A percentile compares a stretch with the other conserved stretches of the same genome.
Conservation (phyloP, 2,113 vertebrate species). For the Leuciscus idus region DNA sequence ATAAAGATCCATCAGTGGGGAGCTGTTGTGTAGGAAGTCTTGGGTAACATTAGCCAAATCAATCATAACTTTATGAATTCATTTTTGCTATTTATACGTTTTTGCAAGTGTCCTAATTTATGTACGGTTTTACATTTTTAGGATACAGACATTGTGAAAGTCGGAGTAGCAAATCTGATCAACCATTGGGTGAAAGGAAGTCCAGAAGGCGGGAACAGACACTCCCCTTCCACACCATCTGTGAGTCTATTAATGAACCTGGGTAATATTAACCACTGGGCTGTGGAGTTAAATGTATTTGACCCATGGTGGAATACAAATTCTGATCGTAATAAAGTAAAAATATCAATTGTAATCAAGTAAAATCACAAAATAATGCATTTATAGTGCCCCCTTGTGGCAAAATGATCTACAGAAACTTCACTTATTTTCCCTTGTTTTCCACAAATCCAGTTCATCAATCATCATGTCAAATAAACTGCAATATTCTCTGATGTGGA, state of each 20-base stretch:
- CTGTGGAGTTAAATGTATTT: neutral
- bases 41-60: neutral
- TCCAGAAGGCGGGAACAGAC: constrained; percentile 64
- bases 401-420: neutral
- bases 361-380: neutral
- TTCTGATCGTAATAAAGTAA: neutral
- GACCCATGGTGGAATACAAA: neutral
- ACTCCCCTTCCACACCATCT: constrained; percentile 57
- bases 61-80: neutral
- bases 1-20: neutral
- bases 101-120: neutral
- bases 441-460: neutral
- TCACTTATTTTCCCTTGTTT: neutral
- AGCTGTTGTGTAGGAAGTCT: neutral
- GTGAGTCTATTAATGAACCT: constrained; percentile 66
- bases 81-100: neutral
- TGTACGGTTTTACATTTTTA: constrained; percentile 52
- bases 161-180: constrained; percentile 79
- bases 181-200: constrained; percentile 79
- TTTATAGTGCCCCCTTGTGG: constrained; percentile 17
- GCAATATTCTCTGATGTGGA: neutral
- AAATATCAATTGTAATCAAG: neutral
- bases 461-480: neutral
- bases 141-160: constrained; percentile 78
- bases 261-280: neutral